Percentiles rank a stretch among this genome's conserved stretches.
Conservation (phyloP, 2,113 vertebrate species). For the Triplophysa rosa region DNA sequence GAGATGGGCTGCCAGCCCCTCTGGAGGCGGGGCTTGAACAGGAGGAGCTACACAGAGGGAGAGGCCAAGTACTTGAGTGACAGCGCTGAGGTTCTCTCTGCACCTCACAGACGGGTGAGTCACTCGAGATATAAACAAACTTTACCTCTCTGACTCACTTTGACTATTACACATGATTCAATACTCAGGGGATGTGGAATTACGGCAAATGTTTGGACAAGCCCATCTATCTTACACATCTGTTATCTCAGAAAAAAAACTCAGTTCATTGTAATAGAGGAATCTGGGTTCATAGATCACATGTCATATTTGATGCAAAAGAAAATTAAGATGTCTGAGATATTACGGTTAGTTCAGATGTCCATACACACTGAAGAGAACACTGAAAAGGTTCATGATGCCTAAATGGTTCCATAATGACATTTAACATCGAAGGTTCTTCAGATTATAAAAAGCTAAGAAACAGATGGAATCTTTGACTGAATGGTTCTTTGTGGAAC, state of each 20-base stretch:
- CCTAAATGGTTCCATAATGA: too few species aligned
- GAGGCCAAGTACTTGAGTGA: constrained; percentile 66
- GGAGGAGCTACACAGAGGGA: constrained; percentile 75
- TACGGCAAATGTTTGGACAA: background rate
- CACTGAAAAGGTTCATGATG: too few species aligned
- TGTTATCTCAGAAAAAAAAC: background rate
- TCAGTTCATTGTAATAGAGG: background rate
- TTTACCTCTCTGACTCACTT: constrained; percentile 32
- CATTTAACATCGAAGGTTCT: too few species aligned
- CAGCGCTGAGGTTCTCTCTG: constrained; percentile 62
- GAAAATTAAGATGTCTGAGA: too few species aligned
- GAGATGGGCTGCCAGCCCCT: constrained; percentile 63
- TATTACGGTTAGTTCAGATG: too few species aligned
- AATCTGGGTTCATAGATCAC: too few species aligned
- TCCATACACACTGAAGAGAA: too few species aligned
- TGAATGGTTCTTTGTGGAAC: too few species aligned
- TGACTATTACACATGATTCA: constrained; percentile 15
- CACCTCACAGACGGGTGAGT: constrained; percentile 74
- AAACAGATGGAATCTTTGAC: too few species aligned
- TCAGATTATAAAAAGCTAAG: too few species aligned
- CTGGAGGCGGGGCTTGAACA: constrained; percentile 71
- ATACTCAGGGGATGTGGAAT: background rate
- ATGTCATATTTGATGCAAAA: too few species aligned
- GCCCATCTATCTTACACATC: background rate
- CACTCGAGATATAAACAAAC: constrained; percentile 10